Evolutionary conservation across 2,888 invertebrate species (phyloP).

Genomic region (Oscheius myriophilus): DNA sequence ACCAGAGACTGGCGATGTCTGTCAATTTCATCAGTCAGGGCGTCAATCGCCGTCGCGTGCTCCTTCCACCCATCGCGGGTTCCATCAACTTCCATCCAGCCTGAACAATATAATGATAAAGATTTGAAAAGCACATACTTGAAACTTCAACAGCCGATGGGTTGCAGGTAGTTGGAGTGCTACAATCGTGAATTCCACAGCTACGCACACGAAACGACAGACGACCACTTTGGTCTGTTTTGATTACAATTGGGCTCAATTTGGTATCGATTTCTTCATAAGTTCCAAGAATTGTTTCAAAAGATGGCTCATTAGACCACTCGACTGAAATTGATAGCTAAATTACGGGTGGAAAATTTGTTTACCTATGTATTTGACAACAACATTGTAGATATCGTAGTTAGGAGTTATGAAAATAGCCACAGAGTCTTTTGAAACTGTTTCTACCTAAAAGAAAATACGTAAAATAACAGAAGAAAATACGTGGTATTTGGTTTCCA

Average conservation of each 20-base stretch:
- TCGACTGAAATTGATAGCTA: conserved; percentile 79
- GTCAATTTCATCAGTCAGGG: conserved; percentile 58
- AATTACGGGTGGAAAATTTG: background rate
- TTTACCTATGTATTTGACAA: conserved; percentile 57
- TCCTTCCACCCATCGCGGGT: conserved; percentile 45
- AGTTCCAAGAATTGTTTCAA: conserved; percentile 79
- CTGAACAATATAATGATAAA: conserved; percentile 31
- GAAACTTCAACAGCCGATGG: conserved; percentile 85
- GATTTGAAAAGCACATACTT: conserved; percentile 14
- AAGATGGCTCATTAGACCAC: conserved; percentile 89
- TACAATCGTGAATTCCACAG: conserved; percentile 91
- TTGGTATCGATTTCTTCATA: conserved; percentile 32
- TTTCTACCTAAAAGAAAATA: conserved; percentile 37
- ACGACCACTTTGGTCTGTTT: conserved; percentile 22
- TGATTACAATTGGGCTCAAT: conserved; percentile 25
- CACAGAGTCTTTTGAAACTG: conserved; percentile 36
- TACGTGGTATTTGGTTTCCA: too few relatives aligned
- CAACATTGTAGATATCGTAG: conserved; percentile 33
- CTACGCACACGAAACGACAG: conserved; percentile 85
- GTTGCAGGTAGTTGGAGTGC: conserved; percentile 80
- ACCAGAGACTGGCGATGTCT: conserved; percentile 59
- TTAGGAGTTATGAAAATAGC: conserved; percentile 35
- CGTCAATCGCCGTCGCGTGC: conserved; percentile 41
- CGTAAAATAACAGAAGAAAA: conserved; percentile 27
- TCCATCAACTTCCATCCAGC: conserved; percentile 61